Conservation (phyloP, 2,888 invertebrate genomes). For the Brenthis ino region DNA sequence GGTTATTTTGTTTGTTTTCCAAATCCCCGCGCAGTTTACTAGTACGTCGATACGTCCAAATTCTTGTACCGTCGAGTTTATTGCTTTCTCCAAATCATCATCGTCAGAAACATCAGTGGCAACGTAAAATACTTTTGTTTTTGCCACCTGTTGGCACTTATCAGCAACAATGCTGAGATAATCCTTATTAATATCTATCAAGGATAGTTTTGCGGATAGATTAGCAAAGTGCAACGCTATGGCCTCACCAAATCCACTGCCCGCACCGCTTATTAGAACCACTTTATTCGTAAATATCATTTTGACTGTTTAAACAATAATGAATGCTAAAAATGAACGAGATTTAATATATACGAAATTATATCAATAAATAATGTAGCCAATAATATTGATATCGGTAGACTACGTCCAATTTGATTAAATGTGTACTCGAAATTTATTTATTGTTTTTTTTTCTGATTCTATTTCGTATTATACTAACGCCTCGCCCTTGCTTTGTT, state of each 20-base stretch:
- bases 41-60: conserved; percentile 20
- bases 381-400: too few relatives aligned
- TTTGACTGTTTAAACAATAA: conserved; percentile 3
- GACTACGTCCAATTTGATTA: too few relatives aligned
- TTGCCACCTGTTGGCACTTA: conserved; percentile 16
- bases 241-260: conserved; percentile 54
- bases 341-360: too few relatives aligned
- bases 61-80: conserved; percentile 2
- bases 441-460: too few relatives aligned
- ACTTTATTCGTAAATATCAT: conserved; percentile 56
- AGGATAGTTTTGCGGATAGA: conserved; percentile 46
- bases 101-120: conserved; percentile 9
- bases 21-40: conserved; percentile 21
- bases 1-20: conserved; percentile 42
- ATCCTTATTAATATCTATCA: conserved; percentile 13
- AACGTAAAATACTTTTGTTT: conserved; percentile 13
- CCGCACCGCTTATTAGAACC: conserved; percentile 53
- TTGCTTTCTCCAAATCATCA: conserved; percentile 12
- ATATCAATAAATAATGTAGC: too few relatives aligned
- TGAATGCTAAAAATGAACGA: too few relatives aligned
- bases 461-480: too few relatives aligned
- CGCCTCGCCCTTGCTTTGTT: too few relatives aligned
- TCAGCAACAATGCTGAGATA: conserved; percentile 12
- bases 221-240: conserved; percentile 52
- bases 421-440: too few relatives aligned